phyloP scores from a whole-genome alignment of 2,888 invertebrate genomes.

The Lasioglossum vierecki region DNA sequence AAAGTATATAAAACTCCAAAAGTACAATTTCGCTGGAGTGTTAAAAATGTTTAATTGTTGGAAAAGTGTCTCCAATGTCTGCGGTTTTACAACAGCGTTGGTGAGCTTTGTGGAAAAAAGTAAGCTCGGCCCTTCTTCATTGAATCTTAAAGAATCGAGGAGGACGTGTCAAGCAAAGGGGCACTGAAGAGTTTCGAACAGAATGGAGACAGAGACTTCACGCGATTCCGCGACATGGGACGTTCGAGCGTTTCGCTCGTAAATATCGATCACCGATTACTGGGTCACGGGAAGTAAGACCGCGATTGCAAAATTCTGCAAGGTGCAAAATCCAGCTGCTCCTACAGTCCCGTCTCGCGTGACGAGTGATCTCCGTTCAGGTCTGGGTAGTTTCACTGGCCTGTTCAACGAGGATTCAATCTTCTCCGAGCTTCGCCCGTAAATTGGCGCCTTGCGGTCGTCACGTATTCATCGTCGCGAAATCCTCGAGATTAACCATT shows the following conservation, averaged over 20 bases:
- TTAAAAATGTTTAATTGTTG: background rate
- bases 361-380: slow-evolving; percentile 8
- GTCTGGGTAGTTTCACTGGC: background rate
- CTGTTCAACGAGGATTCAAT: slow-evolving; percentile 6
- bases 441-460: background rate
- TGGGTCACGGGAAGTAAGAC: slow-evolving; percentile 52
- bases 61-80: background rate
- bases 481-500: background rate
- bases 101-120: no score
- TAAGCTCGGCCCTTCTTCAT: background rate
- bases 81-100: background rate
- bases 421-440: background rate
- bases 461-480: slow-evolving; percentile 5
- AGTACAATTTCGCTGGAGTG: background rate
- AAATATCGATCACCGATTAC: slow-evolving; percentile 59
- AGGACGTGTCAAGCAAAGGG: background rate
- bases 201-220: slow-evolving; percentile 36
- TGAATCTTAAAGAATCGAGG: background rate
- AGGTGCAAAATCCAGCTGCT: slow-evolving; percentile 28
- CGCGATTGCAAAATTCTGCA: slow-evolving; percentile 21
- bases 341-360: background rate
- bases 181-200: background rate
- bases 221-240: slow-evolving; percentile 20
- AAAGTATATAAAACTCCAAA: no score
- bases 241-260: slow-evolving; percentile 31